Base-by-base conservation (phyloP, 2,888 invertebrate genomes). In the Sericinus montela region DNA sequence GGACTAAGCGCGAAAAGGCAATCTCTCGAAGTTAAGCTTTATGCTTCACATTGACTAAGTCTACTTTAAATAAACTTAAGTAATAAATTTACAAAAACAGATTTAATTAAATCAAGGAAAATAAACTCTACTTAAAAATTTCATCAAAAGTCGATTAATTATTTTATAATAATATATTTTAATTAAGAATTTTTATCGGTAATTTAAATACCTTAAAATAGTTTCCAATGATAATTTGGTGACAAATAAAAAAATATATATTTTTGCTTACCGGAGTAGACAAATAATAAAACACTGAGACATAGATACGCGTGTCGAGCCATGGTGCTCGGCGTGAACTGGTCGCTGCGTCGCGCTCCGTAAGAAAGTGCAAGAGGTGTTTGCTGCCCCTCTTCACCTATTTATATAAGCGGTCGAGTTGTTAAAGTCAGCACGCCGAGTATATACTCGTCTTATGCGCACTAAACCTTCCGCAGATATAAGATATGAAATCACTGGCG, bases 221-320 rank as follows among this genome's bases (percentile, higher is more conserved):
- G n/a, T 23, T 23, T 23, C 23, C 6, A 6, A 6, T 5, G 8
- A 25, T 23, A 8, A 30, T 32, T 32, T 28, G 15, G 2, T 3
- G 15, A 0, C 37, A 28, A 11, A 60, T 43, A 44, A 38, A 35
- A n/a, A 11, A 13, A 6, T 11, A 29, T 48, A 43, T 38, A 28
- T 46, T 15, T 52, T 71, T 72, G 90, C 89, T 90, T 66, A 90
- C 90, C 86, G 60, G 80, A 71, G 70, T 77, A 80, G 69, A 80
- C 78, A 65, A 88, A 73, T 64, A 87, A 75, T 60, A 88, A 66
- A 65, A 89, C 77, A 70, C 83, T 82, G 60, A 90, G 76, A 72
- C 80, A 85, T 74, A 89, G 75, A 77, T 69, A 83, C 84, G 86
- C 80, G 82, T 76, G 80, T 81, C 89, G 89, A 83, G 90, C 87